Base-by-base conservation (phyloP, 2,888 invertebrate genomes). In the Hemicrepidius hirtus region DNA sequence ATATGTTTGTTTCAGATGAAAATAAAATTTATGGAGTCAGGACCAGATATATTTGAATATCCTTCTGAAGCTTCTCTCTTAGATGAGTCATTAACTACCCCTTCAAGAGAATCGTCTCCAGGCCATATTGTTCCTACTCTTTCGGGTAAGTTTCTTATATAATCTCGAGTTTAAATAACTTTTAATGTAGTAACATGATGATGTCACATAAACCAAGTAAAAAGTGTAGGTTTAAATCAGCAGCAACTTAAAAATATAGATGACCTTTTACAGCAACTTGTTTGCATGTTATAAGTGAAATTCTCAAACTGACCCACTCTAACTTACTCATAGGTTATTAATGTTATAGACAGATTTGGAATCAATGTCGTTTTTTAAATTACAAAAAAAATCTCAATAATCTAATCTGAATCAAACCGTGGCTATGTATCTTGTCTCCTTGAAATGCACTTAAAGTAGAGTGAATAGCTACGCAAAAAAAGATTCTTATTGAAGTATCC, bases 31-130 rank as follows among this genome's bases (percentile, higher is more conserved):
- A 93, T 96, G 87, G 97, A 97, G 85, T 91, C 92, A 68, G 91
- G 94, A 68, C 96, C 96, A 78, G 92, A 93, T 79, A 94, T 95
- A 65, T 97, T 94, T 88, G 97, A 97, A 88, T 98, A 98, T 87
- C 97, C 97, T 65, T 96, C 96, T 71, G 97, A 97, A 88, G 91
- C 93, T 74, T 95, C 95, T 53, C 88, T 96, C 82, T 86, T 92
- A 82, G 91, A 93, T 83, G 93, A 93, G 77, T 88, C 75, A 81
- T 81, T 70, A 24, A 9, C 9, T 12, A 41, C 32, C 3, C 35
- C 68, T n/a, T 32, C 68, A 28, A 53, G 50, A 46, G 71, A 69
- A 28, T 40, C 66, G 10, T 68, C 74, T 6, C 44, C 74, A 28
- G 72, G 66, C 24, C 68, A 69, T 49, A 49, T 68, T 28, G 69